phyloP scores from a whole-genome alignment of 2,888 invertebrate genomes.

The Ditylenchus weischeri region DNA sequence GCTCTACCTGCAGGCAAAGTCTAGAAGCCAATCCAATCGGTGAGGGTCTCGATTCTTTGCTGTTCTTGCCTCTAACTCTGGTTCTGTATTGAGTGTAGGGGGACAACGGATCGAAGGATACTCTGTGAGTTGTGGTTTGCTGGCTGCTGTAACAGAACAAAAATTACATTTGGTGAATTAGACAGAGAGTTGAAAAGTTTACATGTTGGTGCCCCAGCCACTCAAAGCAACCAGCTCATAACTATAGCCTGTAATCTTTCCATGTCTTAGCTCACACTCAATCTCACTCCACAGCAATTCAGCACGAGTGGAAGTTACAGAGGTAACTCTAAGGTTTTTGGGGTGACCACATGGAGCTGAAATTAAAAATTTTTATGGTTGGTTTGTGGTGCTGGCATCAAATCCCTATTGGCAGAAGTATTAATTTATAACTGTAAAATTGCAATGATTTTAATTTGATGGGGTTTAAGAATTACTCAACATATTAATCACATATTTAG shows the following conservation, averaged over 20 bases:
- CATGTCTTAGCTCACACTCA: conserved; percentile 57
- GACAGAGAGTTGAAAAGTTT: conserved; percentile 7
- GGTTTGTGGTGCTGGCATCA: no score
- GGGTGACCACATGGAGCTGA: conserved; percentile 52
- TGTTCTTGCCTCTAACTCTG: conserved; percentile 54
- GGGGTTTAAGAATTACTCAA: no score
- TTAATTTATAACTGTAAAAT: no score
- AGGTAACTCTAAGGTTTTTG: conserved; percentile 44
- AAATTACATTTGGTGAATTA: no score
- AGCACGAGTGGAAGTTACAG: conserved; percentile 49
- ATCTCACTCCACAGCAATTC: conserved; percentile 57
- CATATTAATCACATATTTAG: no score
- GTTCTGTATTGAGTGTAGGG: conserved; percentile 58
- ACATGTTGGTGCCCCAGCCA: conserved; percentile 50
- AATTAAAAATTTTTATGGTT: background rate
- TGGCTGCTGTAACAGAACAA: background rate
- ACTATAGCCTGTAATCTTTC: conserved; percentile 55
- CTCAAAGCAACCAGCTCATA: conserved; percentile 54
- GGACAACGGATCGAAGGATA: conserved; percentile 50
- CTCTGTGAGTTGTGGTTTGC: conserved; percentile 39
- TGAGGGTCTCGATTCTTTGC: conserved; percentile 56
- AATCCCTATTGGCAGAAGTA: no score
- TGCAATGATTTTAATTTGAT: no score
- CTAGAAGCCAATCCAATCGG: conserved; percentile 52
- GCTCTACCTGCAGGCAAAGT: conserved; percentile 45